Evolutionary conservation across 2,888 invertebrate genomes (phyloP).

Genomic region (Seira musarum): DNA sequence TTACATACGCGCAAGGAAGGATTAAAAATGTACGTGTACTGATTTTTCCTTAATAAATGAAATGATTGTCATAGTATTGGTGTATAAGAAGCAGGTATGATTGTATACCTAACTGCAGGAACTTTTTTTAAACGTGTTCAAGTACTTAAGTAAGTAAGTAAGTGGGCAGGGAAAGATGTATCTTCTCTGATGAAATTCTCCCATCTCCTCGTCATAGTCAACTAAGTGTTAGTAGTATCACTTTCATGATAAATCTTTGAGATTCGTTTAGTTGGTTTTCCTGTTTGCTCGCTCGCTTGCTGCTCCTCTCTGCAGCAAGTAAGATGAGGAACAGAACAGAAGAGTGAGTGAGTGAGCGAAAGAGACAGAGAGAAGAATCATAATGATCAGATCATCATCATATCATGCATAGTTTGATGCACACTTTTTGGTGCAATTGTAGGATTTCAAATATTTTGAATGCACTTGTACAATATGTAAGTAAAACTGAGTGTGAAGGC

Average conservation of each 20-base stretch:
- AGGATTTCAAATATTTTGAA: constrained; percentile 4
- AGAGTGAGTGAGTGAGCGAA: too few relatives aligned
- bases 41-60: too few relatives aligned
- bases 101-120: too few relatives aligned
- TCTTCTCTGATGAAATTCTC: too few relatives aligned
- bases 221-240: not conserved
- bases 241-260: constrained; percentile 1
- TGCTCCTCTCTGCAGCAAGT: not conserved
- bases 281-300: not conserved
- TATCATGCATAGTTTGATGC: not conserved
- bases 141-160: too few relatives aligned
- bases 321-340: not conserved
- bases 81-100: too few relatives aligned
- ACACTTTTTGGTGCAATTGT: constrained; percentile 1
- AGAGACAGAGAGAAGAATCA: not conserved
- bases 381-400: not conserved
- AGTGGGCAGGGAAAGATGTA: too few relatives aligned
- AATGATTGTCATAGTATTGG: too few relatives aligned
- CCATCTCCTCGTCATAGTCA: not conserved
- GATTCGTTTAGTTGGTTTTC: too few relatives aligned
- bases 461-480: not conserved
- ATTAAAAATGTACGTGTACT: too few relatives aligned
- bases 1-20: too few relatives aligned
- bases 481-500: not conserved
- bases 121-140: too few relatives aligned